Evolutionary conservation across 2,888 invertebrate genomes (phyloP), one percentile per base, ranked within the genome.

Genomic region (Zaprionus obscuricornis): DNA sequence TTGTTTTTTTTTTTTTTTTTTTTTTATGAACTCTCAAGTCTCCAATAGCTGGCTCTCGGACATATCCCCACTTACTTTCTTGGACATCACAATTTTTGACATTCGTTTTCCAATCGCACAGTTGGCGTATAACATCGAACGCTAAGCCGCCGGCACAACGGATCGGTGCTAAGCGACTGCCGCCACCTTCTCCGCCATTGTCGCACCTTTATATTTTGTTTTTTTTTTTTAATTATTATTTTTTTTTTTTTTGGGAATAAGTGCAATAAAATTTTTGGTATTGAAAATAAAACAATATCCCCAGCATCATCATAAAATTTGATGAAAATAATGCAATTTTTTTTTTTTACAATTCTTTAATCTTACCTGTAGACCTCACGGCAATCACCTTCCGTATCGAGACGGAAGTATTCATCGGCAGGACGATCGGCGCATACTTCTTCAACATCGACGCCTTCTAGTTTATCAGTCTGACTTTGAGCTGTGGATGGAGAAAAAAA

Each of bases 31-130:
- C 47, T 58, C 57, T 42, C 54, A 22, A 11, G 29, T 29, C 24
- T 57, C 57, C 54, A 60, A 46, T 46, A 46, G 22, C 82, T 85
- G 50, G 51, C 62, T 14, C 34, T 52, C 26, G 52, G 51, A 24
- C 16, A 31, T 16, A 24, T 17, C 63, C 70, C 89, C 91, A 94
- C 97, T 97, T 96, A 97, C 97, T 97, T 93, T 97, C 96, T 92
- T 95, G 87, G 91, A 94, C 92, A 92, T 97, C 95, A 93, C 97
- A 97, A 94, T 97, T 97, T 94, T 96, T 96, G 92, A 97, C 97
- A 93, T 97, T 93, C 90, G 96, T 94, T 94, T 95, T 97, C 97
- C 97, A 97, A 92, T 97, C 97, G 93, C 97, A 97, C 88, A 97
- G 97, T 92, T 97, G 97, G 88, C 96, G 94, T 91, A 95, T 94